A percentile compares a stretch with the other conserved stretches of the same genome.
Evolutionary conservation across 2,888 invertebrate genomes (phyloP).

Genomic region (Formica aserva): DNA sequence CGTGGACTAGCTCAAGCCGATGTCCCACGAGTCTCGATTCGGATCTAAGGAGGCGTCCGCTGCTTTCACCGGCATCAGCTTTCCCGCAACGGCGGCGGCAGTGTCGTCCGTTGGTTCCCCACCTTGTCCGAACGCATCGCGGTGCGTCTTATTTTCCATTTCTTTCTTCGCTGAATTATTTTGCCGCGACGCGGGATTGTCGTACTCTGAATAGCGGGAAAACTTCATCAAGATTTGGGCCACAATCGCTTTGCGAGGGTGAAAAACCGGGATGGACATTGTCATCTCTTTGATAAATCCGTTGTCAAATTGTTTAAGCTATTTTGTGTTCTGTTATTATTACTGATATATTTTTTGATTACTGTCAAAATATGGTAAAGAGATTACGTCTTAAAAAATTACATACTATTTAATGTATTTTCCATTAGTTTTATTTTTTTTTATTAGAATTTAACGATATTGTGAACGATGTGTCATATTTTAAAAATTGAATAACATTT

Average conservation of each 20-base stretch:
- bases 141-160: conserved; percentile 51
- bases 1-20: conserved; percentile 76
- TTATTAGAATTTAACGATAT: neutral
- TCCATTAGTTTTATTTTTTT: neutral
- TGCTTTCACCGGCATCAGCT: conserved; percentile 84
- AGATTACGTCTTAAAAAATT: neutral
- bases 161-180: conserved; percentile 63
- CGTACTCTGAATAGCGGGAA: conserved; percentile 33
- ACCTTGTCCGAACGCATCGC: conserved; percentile 66
- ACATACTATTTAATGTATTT: neutral
- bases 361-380: neutral
- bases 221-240: conserved; percentile 15
- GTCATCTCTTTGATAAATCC: neutral
- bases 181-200: conserved; percentile 4
- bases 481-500: conserved; percentile 4
- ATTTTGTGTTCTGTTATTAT: neutral
- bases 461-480: neutral
- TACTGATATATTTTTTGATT: neutral
- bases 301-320: conserved; percentile 12
- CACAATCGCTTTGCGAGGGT: neutral
- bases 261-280: neutral
- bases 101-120: conserved; percentile 68
- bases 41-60: conserved; percentile 72
- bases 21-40: conserved; percentile 70
- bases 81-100: conserved; percentile 76